These are phyloP conservation scores for Lordiphosa clarofinis DNA, from an alignment of 1,140 invertebrate genomes.

Conservation along the genomic window DNA sequence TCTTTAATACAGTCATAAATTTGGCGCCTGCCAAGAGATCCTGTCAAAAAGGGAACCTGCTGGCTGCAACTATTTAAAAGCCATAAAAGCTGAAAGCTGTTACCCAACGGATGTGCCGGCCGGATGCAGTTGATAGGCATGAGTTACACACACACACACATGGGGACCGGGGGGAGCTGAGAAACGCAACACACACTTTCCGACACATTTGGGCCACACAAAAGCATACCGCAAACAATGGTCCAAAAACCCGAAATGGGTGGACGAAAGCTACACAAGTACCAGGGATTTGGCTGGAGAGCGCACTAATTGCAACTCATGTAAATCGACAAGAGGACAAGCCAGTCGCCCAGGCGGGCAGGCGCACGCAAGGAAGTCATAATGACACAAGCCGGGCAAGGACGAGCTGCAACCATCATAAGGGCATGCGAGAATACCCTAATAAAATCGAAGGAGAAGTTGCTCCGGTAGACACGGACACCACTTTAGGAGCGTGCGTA, in stretches of 20 bases:
- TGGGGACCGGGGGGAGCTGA: no score
- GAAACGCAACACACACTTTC: constrained; percentile 35
- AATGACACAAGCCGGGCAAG: constrained; percentile 38
- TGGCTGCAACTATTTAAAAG: constrained; percentile 70
- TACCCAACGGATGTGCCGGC: constrained; percentile 69
- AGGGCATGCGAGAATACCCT: no score
- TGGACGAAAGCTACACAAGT: constrained; percentile 52
- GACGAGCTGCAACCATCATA: constrained; percentile 15
- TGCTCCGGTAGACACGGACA: no score
- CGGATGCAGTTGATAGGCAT: constrained; percentile 74
- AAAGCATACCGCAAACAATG: constrained; percentile 67
- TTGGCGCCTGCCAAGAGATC: constrained; percentile 51
- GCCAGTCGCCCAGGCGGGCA: constrained; percentile 13
- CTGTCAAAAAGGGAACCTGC: constrained; percentile 54
- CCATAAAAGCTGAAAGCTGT: constrained; percentile 76
- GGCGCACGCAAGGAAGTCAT: constrained; percentile 41
- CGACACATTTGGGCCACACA: constrained; percentile 63
- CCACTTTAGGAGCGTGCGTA: no score
- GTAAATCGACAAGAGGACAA: constrained; percentile 72
- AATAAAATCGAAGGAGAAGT: no score
- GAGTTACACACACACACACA: constrained; percentile 45
- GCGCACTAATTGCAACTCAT: constrained; percentile 74
- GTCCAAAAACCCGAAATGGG: constrained; percentile 12
- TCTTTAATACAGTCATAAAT: constrained; percentile 75
- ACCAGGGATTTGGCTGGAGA: constrained; percentile 53